These are phyloP conservation scores for Chrysochloris asiatica DNA, from an alignment of 2,113 vertebrate species.

Conservation along the genomic window DNA sequence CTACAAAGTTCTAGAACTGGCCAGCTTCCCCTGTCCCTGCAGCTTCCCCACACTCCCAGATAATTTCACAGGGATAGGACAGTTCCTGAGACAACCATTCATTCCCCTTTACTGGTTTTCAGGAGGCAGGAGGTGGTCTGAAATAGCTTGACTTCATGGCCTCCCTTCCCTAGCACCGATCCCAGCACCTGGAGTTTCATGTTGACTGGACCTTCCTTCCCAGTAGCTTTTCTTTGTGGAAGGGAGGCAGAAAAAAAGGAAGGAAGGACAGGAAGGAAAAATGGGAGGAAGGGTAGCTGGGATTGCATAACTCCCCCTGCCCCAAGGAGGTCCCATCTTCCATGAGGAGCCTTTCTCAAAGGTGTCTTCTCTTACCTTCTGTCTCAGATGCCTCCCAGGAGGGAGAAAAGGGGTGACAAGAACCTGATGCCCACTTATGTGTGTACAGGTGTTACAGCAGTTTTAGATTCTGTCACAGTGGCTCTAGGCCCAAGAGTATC, in stretches of 20 bases:
- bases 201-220: neutral
- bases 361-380: neutral
- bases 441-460: too few relatives aligned
- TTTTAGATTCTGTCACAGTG: too few relatives aligned
- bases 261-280: too few relatives aligned
- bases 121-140: neutral
- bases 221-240: neutral
- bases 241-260: neutral
- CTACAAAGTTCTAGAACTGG: neutral
- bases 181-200: neutral
- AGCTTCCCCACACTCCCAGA: neutral
- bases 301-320: neutral
- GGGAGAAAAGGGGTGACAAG: neutral
- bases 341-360: neutral
- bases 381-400: constrained; percentile 3
- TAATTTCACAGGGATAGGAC: neutral
- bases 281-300: neutral
- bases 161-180: neutral
- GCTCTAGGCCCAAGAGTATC: too few relatives aligned
- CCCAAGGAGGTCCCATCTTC: neutral
- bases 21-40: neutral
- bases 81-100: neutral
- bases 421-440: neutral
- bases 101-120: neutral
- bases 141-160: neutral